Base-by-base conservation (phyloP, 2,113 vertebrate species). In the Melanerpes formicivorus region DNA sequence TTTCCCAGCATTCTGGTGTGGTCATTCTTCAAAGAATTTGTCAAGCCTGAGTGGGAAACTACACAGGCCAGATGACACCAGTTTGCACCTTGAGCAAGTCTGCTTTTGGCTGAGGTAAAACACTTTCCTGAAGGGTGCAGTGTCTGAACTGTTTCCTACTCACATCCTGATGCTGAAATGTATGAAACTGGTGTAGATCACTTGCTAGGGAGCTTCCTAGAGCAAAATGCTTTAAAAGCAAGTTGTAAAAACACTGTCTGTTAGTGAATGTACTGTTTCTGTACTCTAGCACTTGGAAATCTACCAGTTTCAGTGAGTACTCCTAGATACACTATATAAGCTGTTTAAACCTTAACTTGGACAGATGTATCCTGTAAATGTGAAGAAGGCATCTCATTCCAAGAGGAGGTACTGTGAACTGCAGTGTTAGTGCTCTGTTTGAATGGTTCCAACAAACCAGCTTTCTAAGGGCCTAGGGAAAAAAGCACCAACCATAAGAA, bases 341-440 rank as follows among this genome's bases (percentile, higher is more conserved):
- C 78, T 91, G 62, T 87, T 46, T 59, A 48, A 81, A 65, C 50
- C 19, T 87, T 66, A 52, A 70, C 78, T 62, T 86, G 59, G 85
- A 72, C 32, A 88, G 76, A 48, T 46, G 18, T 37, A 85, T 50
- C 91, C 91, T 88, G 11, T 54, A 81, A 96, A 93, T 96, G 96
- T 95, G 94, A 94, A 94, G 21, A 56, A 80, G 17, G 44, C 48
- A 80, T 88, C 80, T 84, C 32, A 16, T 90, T 88, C 90, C 73
- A 56, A 25, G 27, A 18, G 50, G 56, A 93, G 62, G 59, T 81
- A 76, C 70, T 90, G 66, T 66, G 73, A 63, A 27, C 23, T 60
- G 48, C 70, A 67, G 52, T 86, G 80, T 13, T 76, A 69, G n/a
- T 13, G 27, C 34, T 73, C 26, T 46, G 11, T 23, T 48, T 63